Evolutionary conservation across 2,797 vertebrate genomes (phyloP), one percentile per base, ranked within the genome.

Genomic region (Harpagifer antarcticus): DNA sequence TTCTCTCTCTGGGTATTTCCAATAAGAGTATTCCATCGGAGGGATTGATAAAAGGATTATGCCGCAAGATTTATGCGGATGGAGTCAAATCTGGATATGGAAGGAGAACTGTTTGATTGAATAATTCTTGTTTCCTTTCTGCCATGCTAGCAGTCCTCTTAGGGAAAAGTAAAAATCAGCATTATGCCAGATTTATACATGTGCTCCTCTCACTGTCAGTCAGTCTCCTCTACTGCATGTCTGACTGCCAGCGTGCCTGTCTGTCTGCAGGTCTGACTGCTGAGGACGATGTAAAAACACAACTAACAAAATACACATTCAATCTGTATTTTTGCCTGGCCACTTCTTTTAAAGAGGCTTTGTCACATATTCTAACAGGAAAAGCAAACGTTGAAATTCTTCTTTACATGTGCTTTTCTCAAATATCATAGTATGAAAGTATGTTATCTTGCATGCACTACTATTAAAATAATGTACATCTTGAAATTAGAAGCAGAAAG

Each of bases 11-110:
- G 81, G 83, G 83, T 81, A 81, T 91, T 93, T 94, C 85, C 88
- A 93, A 86, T 90, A 92, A 91, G 90, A 94, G 86, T 88, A 83
- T 92, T 93, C 93, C 93, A 94, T 94, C 91, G 75, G 72, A 84
- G 60, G 81, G 76, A 89, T 94, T 94, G 95, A 96, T 95, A 95
- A 95, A 95, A 89, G 95, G 94, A 95, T 95, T 95, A 95, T 88
- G 89, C 80, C 62, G 86, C 81, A 81, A 84, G 92, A 93, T 94
- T 93, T 93, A 90, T 92, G 91, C 82, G 54, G 87, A 90, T 79
- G 81, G 76, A 86, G 91, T 93, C 83, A 90, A 95, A 95, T 94
- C 92, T 94, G 93, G 92, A 93, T 93, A 81, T 89, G 91, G 91
- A 86, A 79, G 91, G 87, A 90, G 91, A 90, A 88, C 91, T 84